Evolutionary conservation across 2,797 vertebrate genomes (phyloP), one percentile per base, ranked within the genome.

Genomic region (Sylvilagus floridanus): DNA sequence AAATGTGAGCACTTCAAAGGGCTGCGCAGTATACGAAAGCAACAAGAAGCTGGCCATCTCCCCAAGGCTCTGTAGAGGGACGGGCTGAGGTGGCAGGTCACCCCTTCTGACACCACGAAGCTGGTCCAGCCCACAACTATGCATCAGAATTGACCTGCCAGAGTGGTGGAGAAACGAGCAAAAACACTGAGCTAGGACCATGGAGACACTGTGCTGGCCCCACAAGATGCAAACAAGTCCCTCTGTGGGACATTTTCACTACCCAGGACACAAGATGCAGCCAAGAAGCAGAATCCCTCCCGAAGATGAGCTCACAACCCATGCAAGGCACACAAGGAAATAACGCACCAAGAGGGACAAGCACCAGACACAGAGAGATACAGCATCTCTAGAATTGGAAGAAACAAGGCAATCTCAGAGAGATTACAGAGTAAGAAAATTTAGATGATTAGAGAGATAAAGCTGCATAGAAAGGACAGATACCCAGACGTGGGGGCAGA

Each of bases 281-380:
- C 37, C 37, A 42, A 65, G 63, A 85, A 88, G n/a, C 1, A 60
- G 19, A 92, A n/a, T 71, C 54, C 35, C 21, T 88, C 54, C 32
- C 30, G 2, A 77, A 62, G 60, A 79, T 85, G 13, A 88, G 60
- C 8, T 32, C 37, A 57, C 11, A 71, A 16, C 10, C 30, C 76
- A 62, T 8, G 75, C 47, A 93, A 83, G 88, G 28, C n/a, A 86
- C 65, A 75, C 19, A 94, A 78, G 52, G 17, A 81, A 69, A 73
- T 6, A 85, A 66, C 21, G 10, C 42, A 77, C 42, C 19, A 35
- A 47, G 26, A 30, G 32, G 76, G 26, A 21, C 6, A 68, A 77
- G n/a, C 17, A 57, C 28, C 7, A 35, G 35, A 52, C 24, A 37
- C 12, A 77, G 19, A 65, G 62, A 52, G 42, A 35, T 85, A 50